Base-by-base conservation (phyloP, 1,140 invertebrate species). In the Tribolium castaneum region DNA sequence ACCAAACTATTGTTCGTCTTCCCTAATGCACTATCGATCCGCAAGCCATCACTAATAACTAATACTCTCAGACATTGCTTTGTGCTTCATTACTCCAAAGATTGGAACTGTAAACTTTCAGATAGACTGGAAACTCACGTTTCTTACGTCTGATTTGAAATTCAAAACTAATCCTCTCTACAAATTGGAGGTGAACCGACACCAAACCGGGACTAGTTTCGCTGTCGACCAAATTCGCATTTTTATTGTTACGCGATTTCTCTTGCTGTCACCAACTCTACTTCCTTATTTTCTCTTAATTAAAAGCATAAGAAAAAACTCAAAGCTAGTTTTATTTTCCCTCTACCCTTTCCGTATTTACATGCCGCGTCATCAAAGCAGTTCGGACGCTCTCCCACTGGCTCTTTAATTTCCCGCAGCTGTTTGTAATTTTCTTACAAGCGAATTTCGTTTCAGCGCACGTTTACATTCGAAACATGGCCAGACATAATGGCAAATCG, bases 341-440 rank as follows among this genome's bases (percentile, higher is more conserved):
- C 16, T 19, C 2, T 19, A 56, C 7, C 52, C 52, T 16, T 56
- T 13, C 52, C 16, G 16, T 56, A 12, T 6, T 9, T 56, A 19
- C 14, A 56, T 19, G 7, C 13, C 52, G 13, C 12, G 12, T 59
- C 54, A 59, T 59, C 54, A 59, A 59, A 25, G 54, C 22, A 22
- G 54, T 59, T 59, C 30, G 9, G 9, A 19, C 22, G 54, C 54
- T 22, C 22, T 59, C 10, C 54, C 10, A 25, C 54, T 59, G 19
- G 54, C 22, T 59, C 54, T 59, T 59, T 59, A 59, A 59, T 59
- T 59, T 59, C 22, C 19, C 54, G 5, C 54, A 59, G 54, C 54
- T 59, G 54, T 59, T 59, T 59, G 19, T 59, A 59, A 59, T 59
- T 59, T 59, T 59, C 54, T 59, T 59, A 59, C 14, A 25, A 12